phyloP scores from a whole-genome alignment of 2,888 invertebrate species.

The Quadroppia sp. region DNA sequence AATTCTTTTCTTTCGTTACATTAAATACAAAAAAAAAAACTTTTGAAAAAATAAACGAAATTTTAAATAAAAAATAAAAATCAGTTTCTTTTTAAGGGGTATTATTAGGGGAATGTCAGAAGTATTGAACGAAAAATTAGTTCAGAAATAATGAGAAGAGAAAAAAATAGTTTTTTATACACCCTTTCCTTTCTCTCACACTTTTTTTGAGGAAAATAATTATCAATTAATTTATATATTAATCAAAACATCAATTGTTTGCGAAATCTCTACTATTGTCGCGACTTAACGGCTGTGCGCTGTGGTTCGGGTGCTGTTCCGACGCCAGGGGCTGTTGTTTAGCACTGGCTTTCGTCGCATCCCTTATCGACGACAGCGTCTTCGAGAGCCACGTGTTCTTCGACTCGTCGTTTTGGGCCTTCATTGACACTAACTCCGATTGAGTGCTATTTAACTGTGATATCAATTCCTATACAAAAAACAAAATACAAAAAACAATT shows the following conservation, averaged over 20 bases:
- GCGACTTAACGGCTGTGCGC: neutral
- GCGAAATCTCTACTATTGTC: slow-evolving; percentile 23
- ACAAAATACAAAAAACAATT: neutral
- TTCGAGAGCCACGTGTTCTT: slow-evolving; percentile 85
- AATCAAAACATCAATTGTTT: neutral
- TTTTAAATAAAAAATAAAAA: too few species aligned
- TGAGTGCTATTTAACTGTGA: slow-evolving; percentile 80
- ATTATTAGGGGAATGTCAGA: too few species aligned
- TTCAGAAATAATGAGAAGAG: too few species aligned
- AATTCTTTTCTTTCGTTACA: too few species aligned
- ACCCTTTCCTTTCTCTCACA: too few species aligned
- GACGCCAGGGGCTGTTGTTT: neutral
- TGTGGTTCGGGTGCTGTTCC: neutral
- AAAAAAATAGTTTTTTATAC: too few species aligned
- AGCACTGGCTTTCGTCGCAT: too few species aligned
- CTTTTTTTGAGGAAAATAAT: neutral
- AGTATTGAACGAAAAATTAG: too few species aligned
- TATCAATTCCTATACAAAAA: slow-evolving; percentile 66
- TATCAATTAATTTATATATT: neutral
- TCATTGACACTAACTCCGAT: slow-evolving; percentile 65
- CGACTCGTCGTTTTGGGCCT: slow-evolving; percentile 48
- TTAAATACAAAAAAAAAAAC: too few species aligned
- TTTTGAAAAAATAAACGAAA: too few species aligned
- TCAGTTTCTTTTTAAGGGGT: too few species aligned
- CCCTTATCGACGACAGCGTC: slow-evolving; percentile 66